Conservation (phyloP, 2,797 vertebrate species). For the Chiloscyllium punctatum region DNA sequence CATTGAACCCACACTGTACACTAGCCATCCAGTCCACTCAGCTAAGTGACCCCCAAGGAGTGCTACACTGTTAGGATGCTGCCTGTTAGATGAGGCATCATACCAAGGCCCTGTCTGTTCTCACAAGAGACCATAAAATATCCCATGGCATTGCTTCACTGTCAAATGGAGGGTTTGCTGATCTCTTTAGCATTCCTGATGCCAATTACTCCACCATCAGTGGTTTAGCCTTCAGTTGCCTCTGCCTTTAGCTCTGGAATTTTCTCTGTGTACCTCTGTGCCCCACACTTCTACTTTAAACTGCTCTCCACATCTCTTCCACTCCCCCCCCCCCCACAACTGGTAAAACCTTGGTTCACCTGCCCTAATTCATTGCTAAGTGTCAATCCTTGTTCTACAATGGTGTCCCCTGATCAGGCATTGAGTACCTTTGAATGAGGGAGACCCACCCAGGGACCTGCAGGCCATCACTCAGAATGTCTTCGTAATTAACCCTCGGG, state of each 20-base stretch:
- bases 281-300: not conserved
- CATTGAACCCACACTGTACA: no score
- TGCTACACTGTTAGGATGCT: not conserved
- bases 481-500: no score
- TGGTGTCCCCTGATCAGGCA: not conserved
- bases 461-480: no score
- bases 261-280: not conserved
- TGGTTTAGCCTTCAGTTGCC: not conserved
- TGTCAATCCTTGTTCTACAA: not conserved
- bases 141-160: not conserved
- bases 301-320: not conserved
- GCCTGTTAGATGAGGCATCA: not conserved
- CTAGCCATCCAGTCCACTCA: no score
- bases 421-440: not conserved
- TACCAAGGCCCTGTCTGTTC: not conserved
- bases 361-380: not conserved
- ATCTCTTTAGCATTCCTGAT: not conserved
- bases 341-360: not conserved
- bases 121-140: not conserved
- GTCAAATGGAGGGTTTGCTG: not conserved
- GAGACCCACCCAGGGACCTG: not conserved
- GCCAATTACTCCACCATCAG: not conserved
- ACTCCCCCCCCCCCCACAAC: not conserved
- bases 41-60: not conserved
- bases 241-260: not conserved